Evolutionary conservation across 2,113 vertebrate species (phyloP).

Genomic region (Procavia capensis): DNA sequence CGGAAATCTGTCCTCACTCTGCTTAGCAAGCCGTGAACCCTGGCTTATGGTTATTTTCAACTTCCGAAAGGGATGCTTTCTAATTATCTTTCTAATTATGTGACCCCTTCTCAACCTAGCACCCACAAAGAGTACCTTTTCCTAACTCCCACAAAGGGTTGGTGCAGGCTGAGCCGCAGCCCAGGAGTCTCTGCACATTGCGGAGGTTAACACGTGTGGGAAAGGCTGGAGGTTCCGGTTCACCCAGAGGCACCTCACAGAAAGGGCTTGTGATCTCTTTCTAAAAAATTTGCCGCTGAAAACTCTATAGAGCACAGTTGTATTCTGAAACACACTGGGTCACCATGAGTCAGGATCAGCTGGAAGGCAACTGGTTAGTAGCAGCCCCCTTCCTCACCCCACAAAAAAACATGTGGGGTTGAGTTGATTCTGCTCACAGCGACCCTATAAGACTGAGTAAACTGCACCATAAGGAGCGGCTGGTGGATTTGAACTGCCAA

Average conservation of each 20-base stretch:
- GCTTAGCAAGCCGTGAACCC: background rate
- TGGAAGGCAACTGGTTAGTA: background rate
- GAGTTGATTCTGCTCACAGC: too few relatives aligned
- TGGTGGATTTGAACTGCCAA: too few relatives aligned
- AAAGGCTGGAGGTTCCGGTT: background rate
- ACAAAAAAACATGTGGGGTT: too few relatives aligned
- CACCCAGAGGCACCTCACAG: background rate
- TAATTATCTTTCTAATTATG: background rate
- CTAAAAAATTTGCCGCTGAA: background rate
- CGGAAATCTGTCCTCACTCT: background rate
- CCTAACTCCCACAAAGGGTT: background rate
- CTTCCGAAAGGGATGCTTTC: background rate
- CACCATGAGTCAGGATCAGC: background rate
- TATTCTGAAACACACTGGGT: background rate
- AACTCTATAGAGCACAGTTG: background rate
- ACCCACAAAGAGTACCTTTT: background rate
- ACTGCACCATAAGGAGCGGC: too few relatives aligned
- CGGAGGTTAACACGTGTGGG: too few relatives aligned
- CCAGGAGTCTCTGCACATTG: too few relatives aligned
- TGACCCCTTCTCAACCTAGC: background rate
- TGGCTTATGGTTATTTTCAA: background rate
- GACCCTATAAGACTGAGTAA: too few relatives aligned
- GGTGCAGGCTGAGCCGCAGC: background rate
- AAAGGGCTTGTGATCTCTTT: background rate
- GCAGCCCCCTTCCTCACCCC: background rate